A percentile compares a stretch with the other conserved stretches of the same genome.
Evolutionary conservation across 2,888 invertebrate genomes (phyloP).

Genomic region (Andricus quercusramuli): DNA sequence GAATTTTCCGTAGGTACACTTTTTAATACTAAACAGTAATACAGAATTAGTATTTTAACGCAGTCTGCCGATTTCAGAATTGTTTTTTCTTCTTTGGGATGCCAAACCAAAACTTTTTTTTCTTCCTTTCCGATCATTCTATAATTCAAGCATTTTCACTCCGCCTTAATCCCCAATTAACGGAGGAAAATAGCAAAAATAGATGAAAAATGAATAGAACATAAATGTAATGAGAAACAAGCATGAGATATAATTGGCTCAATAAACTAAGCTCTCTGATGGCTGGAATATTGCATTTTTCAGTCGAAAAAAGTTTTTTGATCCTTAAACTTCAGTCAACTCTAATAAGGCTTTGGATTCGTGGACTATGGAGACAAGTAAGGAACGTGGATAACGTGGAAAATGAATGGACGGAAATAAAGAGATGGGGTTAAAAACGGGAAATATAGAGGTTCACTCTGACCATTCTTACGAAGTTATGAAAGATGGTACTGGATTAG

Average conservation of each 20-base stretch:
- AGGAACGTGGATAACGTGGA: constrained; percentile 33
- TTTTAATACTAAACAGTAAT: too few relatives aligned
- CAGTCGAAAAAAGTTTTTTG: not conserved
- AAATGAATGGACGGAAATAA: constrained; percentile 31
- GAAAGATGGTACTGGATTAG: constrained; percentile 35
- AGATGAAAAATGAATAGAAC: not conserved
- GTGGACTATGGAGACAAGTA: constrained; percentile 14
- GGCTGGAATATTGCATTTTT: constrained; percentile 1
- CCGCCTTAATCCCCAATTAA: not conserved
- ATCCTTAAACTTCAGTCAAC: constrained; percentile 10
- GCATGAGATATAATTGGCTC: not conserved
- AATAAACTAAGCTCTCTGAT: constrained; percentile 12
- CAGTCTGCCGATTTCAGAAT: too few relatives aligned
- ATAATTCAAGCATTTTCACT: too few relatives aligned
- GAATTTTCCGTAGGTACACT: too few relatives aligned
- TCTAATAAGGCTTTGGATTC: constrained; percentile 25
- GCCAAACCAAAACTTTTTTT: too few relatives aligned
- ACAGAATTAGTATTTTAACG: too few relatives aligned
- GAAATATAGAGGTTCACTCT: not conserved
- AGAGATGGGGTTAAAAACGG: not conserved
- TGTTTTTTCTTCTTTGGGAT: too few relatives aligned
- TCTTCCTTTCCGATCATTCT: too few relatives aligned
- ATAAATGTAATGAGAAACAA: not conserved
- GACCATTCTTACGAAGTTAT: constrained; percentile 7
- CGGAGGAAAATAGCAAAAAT: not conserved